Evolutionary conservation across 2,888 invertebrate species (phyloP).

Genomic region (Plemyria rubiginata): DNA sequence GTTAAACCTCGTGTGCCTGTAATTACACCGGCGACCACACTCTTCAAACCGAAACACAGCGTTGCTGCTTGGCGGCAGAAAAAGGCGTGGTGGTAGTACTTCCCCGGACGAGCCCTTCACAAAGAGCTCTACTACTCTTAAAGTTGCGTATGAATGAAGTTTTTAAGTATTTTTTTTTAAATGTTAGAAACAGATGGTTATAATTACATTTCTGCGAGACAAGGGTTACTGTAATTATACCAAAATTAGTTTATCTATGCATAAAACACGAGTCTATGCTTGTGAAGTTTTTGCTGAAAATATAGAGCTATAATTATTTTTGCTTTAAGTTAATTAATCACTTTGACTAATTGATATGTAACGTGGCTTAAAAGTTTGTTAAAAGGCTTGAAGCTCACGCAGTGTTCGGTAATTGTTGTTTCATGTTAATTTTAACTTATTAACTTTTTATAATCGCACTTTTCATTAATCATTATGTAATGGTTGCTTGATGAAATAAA

Average conservation of each 20-base stretch:
- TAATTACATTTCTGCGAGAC: background rate
- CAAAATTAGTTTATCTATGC: background rate
- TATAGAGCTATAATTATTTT: background rate
- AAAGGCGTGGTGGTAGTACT: too few species aligned
- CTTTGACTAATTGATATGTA: constrained; percentile 4
- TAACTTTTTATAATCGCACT: background rate
- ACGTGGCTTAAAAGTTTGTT: background rate
- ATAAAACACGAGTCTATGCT: background rate
- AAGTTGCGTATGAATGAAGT: too few species aligned
- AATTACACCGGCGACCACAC: too few species aligned
- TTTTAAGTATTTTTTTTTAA: too few species aligned
- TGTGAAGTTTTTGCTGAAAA: background rate
- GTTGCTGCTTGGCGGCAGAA: too few species aligned
- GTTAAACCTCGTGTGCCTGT: too few species aligned
- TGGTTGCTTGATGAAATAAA: too few species aligned
- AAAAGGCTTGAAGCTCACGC: background rate
- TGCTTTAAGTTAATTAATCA: background rate
- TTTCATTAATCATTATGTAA: background rate
- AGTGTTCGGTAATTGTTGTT: background rate
- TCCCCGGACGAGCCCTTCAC: too few species aligned
- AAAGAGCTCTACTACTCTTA: too few species aligned
- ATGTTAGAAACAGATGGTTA: too few species aligned
- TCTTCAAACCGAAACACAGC: too few species aligned
- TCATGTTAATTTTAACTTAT: constrained; percentile 1
- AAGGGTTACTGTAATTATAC: background rate